Percentiles rank a stretch among this genome's conserved stretches.
phyloP scores from a whole-genome alignment of 2,797 vertebrate species.

The Sylvia borin region DNA sequence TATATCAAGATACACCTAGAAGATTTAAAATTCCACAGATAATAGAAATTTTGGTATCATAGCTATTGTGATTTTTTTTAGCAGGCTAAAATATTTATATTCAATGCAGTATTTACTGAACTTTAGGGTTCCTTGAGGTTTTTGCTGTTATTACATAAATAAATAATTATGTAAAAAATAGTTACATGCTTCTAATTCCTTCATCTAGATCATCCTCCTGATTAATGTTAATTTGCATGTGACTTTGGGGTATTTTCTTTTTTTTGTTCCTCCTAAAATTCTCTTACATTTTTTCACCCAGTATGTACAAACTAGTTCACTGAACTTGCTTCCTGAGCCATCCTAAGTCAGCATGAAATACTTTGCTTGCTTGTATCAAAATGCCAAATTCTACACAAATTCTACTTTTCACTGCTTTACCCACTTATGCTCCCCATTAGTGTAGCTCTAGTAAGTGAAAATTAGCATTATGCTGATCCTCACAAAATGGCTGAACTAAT shows the following conservation, averaged over 20 bases:
- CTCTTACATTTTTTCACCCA: background rate
- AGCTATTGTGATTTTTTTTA: background rate
- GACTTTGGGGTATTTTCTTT: background rate
- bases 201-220: background rate
- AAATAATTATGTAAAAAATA: background rate
- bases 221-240: background rate
- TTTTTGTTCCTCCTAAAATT: background rate
- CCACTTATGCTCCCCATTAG: background rate
- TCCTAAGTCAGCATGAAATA: background rate
- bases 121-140: background rate
- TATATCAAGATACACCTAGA: background rate
- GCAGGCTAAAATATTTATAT: slow-evolving; percentile 23
- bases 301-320: background rate
- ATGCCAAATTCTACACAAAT: background rate
- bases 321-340: background rate
- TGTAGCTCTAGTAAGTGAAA: background rate
- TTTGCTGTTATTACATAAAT: background rate
- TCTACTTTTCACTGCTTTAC: background rate
- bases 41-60: background rate
- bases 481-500: background rate
- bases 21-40: background rate
- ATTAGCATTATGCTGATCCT: background rate
- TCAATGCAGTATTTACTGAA: background rate
- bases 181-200: background rate
- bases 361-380: background rate